Conservation (phyloP, 2,113 vertebrate species). For the Gopherus flavomarginatus region DNA sequence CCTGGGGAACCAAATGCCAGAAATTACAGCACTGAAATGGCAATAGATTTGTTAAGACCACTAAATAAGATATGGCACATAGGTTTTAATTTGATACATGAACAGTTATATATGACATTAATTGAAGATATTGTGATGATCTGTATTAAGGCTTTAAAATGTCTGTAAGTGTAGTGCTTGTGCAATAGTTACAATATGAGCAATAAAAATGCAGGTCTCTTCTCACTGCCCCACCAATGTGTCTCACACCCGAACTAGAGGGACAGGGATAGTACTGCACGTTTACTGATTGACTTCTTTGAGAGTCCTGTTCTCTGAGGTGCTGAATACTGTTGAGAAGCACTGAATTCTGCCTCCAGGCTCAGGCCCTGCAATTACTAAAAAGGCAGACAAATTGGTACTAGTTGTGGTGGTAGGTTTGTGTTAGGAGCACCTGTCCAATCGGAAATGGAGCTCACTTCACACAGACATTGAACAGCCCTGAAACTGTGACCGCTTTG, state of each 20-base stretch:
- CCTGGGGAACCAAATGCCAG: not conserved
- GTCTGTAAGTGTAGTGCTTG: not conserved
- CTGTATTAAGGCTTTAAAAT: not conserved
- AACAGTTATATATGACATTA: not conserved
- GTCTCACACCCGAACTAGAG: not conserved
- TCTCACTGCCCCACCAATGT: not conserved
- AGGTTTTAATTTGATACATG: not conserved
- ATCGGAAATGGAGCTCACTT: not conserved
- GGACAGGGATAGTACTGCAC: not conserved
- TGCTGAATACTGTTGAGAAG: not conserved
- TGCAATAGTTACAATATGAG: not conserved
- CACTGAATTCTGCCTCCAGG: not conserved
- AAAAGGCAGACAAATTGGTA: not conserved
- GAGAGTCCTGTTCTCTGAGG: not conserved
- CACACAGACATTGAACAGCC: not conserved
- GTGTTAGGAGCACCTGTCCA: fast-evolving
- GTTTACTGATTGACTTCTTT: not conserved
- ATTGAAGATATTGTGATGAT: not conserved
- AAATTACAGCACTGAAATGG: not conserved
- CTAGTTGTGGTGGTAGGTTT: fast-evolving
- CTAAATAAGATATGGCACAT: fast-evolving
- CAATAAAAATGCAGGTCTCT: fast-evolving
- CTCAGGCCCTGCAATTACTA: not conserved
- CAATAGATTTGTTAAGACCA: not conserved
- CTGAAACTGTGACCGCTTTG: not conserved